Base-by-base conservation (phyloP, 1,140 invertebrate species). In the Monomorium pharaonis region DNA sequence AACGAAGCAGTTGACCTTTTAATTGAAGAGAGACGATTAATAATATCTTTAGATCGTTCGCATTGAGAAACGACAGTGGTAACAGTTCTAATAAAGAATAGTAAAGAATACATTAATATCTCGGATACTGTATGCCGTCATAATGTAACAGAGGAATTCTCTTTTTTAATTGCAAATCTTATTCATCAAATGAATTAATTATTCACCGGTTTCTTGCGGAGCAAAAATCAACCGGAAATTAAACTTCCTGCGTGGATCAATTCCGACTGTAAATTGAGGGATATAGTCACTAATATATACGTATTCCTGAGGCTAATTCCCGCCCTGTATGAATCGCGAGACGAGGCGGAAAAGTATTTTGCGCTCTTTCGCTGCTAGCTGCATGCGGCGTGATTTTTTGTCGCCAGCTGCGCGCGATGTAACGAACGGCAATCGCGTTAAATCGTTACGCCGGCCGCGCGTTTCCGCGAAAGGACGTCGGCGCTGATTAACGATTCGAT, bases 361-460 rank as follows among this genome's bases (percentile, higher is more conserved):
- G 65, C 49, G 49, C 47, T 56, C 65, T 81, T 33, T 60, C 37
- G 51, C n/a, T 42, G 51, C 49, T 56, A 51, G 47, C 33, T 18
- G 67, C 78, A 24, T 27, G 51, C 78, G 78, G 24, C 37, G 78
- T 74, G 67, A 80, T 83, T 83, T 83, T 83, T 83, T 72, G 67
- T 83, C 78, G 37, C 51, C 78, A 37, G 51, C 67, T 83, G 51
- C 51, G 51, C 37, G 37, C 67, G 78, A 60, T 60, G 24, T 83
- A 83, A 83, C 78, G 78, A 83, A 83, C 51, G 78, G 78, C 78
- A 83, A 83, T 83, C 78, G 78, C 78, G 78, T 83, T 83, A 83
- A 83, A 83, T 83, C 67, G 78, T 83, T 83, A 83, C 78, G 78
- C 65, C 78, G 65, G 78, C 77, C 33, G 65, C 67, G 78, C 67